phyloP scores from a whole-genome alignment of 2,113 vertebrate genomes.

The Bombycilla garrulus region DNA sequence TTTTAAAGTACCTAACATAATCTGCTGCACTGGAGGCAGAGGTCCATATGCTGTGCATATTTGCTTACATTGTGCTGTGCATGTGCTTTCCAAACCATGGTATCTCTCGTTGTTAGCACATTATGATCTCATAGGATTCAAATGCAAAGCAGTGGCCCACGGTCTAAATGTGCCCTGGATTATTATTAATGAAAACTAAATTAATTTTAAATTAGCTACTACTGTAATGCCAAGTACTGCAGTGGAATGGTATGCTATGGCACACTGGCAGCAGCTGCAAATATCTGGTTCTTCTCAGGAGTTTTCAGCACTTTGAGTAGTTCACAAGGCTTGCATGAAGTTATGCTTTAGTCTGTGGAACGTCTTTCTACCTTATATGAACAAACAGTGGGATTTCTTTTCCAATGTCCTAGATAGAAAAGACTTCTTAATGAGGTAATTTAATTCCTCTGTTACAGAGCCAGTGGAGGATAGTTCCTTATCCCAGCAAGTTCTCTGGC shows the following conservation, averaged over 20 bases:
- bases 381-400: constrained; percentile 5
- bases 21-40: not conserved
- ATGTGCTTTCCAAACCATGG: not conserved
- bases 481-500: not conserved
- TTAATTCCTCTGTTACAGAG: constrained; percentile 21
- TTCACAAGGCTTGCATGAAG: constrained; percentile 24
- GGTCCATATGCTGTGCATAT: fast-evolving
- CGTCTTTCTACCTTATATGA: constrained; percentile 55
- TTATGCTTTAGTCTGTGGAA: not conserved
- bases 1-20: not conserved
- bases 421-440: constrained; percentile 6
- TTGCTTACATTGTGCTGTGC: not conserved
- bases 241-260: not conserved
- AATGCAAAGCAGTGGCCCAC: not conserved
- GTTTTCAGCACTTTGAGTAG: constrained; percentile 51
- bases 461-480: not conserved
- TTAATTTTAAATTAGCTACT: constrained; percentile 29
- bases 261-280: constrained; percentile 22
- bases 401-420: constrained; percentile 12
- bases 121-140: constrained; percentile 11
- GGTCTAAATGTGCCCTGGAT: not conserved
- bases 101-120: not conserved
- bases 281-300: constrained; percentile 58
- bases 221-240: not conserved
- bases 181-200: constrained; percentile 38